phyloP scores from a whole-genome alignment of 2,113 vertebrate genomes.

The Petrocephalus zakoni region DNA sequence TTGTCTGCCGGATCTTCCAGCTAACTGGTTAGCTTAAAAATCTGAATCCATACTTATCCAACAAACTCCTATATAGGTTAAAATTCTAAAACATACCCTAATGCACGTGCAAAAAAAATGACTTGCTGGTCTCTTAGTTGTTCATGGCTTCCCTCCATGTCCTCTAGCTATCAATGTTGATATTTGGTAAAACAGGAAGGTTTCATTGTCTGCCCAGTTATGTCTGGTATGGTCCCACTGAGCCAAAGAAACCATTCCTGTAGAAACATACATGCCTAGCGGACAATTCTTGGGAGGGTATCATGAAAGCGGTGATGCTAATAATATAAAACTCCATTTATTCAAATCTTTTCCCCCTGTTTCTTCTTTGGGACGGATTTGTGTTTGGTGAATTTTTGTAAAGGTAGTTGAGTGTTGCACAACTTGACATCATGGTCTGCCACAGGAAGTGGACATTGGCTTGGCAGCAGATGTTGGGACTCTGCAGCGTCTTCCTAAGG shows the following conservation, averaged over 20 bases:
- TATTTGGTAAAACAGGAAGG: neutral
- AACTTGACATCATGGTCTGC: neutral
- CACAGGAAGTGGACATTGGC: conserved; percentile 80
- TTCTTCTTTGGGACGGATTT: neutral
- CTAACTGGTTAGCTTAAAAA: neutral
- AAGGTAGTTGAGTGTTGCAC: neutral
- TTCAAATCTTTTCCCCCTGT: neutral
- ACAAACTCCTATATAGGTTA: too few species aligned
- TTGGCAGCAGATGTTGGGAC: conserved; percentile 81
- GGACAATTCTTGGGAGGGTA: neutral
- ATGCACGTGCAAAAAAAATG: neutral
- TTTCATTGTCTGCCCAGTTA: neutral
- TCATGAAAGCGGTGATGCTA: neutral
- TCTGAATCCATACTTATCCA: neutral
- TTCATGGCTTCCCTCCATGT: neutral
- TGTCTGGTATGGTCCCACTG: neutral
- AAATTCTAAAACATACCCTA: neutral
- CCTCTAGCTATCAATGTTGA: neutral
- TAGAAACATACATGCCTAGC: neutral
- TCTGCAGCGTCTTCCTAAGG: conserved; percentile 75
- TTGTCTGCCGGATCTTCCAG: neutral
- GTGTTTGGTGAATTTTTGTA: neutral
- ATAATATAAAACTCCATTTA: neutral
- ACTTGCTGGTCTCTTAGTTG: neutral
- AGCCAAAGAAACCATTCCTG: neutral